Percentiles rank a stretch among this genome's conserved stretches.
Evolutionary conservation across 2,888 invertebrate species (phyloP).

Genomic region (Orchesella flavescens): DNA sequence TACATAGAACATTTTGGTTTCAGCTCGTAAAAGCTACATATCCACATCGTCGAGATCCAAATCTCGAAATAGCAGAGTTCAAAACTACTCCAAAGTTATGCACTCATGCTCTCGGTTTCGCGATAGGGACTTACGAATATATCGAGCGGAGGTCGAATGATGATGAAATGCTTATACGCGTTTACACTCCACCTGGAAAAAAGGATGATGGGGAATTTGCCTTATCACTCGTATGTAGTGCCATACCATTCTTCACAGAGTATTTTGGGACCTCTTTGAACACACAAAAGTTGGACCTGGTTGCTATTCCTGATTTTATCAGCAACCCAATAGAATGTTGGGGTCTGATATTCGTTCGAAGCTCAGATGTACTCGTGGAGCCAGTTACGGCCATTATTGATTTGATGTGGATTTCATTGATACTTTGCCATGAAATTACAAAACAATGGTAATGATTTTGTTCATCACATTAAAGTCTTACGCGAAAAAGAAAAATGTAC

Average conservation of each 20-base stretch:
- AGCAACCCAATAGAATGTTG: slow-evolving; percentile 98
- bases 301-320: slow-evolving; percentile 95
- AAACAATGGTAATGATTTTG: slow-evolving; percentile 86
- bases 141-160: slow-evolving; percentile 84
- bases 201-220: slow-evolving; percentile 94
- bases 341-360: slow-evolving; percentile 91
- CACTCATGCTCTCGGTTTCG: slow-evolving; percentile 93
- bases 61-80: slow-evolving; percentile 80
- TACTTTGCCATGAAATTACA: slow-evolving; percentile 85
- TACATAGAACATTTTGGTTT: slow-evolving; percentile 31
- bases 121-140: slow-evolving; percentile 95
- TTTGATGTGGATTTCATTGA: slow-evolving; percentile 35
- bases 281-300: slow-evolving; percentile 95
- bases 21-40: slow-evolving; percentile 74
- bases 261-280: slow-evolving; percentile 97
- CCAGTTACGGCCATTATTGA: slow-evolving; percentile 75
- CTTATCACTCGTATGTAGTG: slow-evolving; percentile 90
- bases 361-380: slow-evolving; percentile 91
- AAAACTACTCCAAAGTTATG: slow-evolving; percentile 94
- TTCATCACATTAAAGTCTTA: too few species aligned
- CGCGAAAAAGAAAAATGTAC: too few species aligned
- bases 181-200: slow-evolving; percentile 91
- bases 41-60: slow-evolving; percentile 73
- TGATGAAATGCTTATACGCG: slow-evolving; percentile 87
- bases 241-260: slow-evolving; percentile 92